Conservation (phyloP, 2,113 vertebrate species). For the Ophiodon elongatus region DNA sequence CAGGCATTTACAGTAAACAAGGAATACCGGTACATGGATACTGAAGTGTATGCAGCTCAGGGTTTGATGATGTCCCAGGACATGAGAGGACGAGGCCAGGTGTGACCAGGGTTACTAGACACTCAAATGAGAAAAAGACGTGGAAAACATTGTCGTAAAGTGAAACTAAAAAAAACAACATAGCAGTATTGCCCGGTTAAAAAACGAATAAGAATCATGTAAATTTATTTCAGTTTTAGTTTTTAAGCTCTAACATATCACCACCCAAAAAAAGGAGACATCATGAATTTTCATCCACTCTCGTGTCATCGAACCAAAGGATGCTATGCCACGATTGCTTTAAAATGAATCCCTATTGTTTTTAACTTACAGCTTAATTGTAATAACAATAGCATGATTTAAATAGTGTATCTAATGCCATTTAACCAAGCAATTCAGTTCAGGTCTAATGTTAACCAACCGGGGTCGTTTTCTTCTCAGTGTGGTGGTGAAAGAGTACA, state of each 20-base stretch:
- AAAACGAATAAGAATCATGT: not conserved
- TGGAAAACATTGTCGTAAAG: not conserved
- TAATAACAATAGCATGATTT: not conserved
- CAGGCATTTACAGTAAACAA: not conserved
- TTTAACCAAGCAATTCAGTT: not conserved
- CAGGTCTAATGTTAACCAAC: not conserved
- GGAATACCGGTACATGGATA: not conserved
- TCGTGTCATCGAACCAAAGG: too few species aligned
- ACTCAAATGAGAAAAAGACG: not conserved
- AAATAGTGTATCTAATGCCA: not conserved
- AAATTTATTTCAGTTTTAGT: not conserved
- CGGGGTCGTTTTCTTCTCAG: too few species aligned
- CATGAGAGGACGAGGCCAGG: slow-evolving; percentile 2
- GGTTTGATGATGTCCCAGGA: not conserved
- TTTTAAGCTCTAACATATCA: not conserved
- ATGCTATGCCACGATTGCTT: not conserved
- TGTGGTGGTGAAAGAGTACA: too few species aligned
- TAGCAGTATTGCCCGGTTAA: not conserved
- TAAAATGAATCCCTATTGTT: not conserved
- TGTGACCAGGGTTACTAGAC: not conserved
- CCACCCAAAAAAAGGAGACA: not conserved
- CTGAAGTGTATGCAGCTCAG: not conserved
- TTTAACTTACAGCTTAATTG: not conserved
- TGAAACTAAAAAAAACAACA: not conserved
- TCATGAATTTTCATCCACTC: not conserved